Base-by-base conservation (phyloP, 2,797 vertebrate genomes). In the Centroberyx gerrardi region DNA sequence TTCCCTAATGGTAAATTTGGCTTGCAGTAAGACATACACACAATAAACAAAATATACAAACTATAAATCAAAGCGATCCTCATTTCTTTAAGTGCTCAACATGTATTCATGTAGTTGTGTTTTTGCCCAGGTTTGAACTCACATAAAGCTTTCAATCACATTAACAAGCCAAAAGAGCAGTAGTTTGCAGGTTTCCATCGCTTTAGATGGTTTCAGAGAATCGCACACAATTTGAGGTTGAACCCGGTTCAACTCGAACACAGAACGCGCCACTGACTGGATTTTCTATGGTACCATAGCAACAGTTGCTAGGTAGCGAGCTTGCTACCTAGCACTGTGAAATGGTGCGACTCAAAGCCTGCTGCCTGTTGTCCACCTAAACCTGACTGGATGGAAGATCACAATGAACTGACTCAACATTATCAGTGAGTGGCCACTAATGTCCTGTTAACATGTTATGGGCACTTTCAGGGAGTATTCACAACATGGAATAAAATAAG, bases 271-370 rank as follows among this genome's bases (percentile, higher is more conserved):
- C 27, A 27, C 14, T 61, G 18, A 14, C n/a, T 54, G 31, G 33
- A 46, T 62, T 62, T 67, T 55, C 8, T 53, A 53, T 64, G 54
- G 60, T 36, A 60, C 31, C 68, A 55, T 65, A 64, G 68, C 64
- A 81, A 76, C 74, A 27, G 78, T 63, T 74, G 49, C 55, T 58
- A 46, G 42, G 27, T 42, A 42, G 9, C 9, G 8, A 13, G 38
- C 40, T 42, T 42, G 40, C 40, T 42, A 42, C 40, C 40, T 42
- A 10, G 40, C 8, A 42, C 40, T 42, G 40, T 42, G 10, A 10
- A 10, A 10, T 42, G 10, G 40, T 42, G 40, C 40, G 10, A 3
- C 9, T 42, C 8, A 42, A 29, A 51, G 5, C 48, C 58, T 29
- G 48, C 48, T 40, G 31, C 27, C 42, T 29, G 5, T 7, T 31